Conservation (phyloP, 1,140 invertebrate species). For the Subanguina moxae region DNA sequence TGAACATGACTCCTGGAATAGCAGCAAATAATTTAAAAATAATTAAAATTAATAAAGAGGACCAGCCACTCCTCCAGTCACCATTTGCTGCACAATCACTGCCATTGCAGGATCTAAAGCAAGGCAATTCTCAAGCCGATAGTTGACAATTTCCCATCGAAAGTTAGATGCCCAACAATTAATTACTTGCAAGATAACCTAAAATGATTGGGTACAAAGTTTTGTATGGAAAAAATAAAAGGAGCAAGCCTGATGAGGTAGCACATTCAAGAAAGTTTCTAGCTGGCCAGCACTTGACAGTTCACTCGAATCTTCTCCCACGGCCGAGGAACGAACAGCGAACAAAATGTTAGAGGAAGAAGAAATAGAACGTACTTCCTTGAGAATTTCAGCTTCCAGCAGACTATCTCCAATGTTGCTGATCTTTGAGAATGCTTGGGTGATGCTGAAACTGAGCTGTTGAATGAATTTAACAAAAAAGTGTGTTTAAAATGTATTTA, state of each 20-base stretch:
- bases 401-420: neutral
- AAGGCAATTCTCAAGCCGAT: constrained; percentile 66
- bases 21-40: neutral
- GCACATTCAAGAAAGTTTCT: constrained; percentile 71
- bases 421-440: neutral
- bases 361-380: neutral
- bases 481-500: neutral
- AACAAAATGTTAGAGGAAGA: constrained; percentile 47
- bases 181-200: neutral
- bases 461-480: neutral
- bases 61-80: constrained; percentile 67
- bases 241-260: constrained; percentile 37
- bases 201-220: constrained; percentile 24
- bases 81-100: constrained; percentile 77
- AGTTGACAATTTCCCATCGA: constrained; percentile 71
- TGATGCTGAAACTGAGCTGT: neutral
- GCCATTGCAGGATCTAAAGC: constrained; percentile 68
- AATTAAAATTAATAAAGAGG: constrained; percentile 14
- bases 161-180: constrained; percentile 74
- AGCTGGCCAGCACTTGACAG: constrained; percentile 79
- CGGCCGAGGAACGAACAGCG: constrained; percentile 68
- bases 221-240: neutral
- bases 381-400: neutral
- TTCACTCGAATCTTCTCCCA: constrained; percentile 74
- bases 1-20: constrained; percentile 73